Evolutionary conservation across 2,888 invertebrate species (phyloP).

Genomic region (Microplitis manilae): DNA sequence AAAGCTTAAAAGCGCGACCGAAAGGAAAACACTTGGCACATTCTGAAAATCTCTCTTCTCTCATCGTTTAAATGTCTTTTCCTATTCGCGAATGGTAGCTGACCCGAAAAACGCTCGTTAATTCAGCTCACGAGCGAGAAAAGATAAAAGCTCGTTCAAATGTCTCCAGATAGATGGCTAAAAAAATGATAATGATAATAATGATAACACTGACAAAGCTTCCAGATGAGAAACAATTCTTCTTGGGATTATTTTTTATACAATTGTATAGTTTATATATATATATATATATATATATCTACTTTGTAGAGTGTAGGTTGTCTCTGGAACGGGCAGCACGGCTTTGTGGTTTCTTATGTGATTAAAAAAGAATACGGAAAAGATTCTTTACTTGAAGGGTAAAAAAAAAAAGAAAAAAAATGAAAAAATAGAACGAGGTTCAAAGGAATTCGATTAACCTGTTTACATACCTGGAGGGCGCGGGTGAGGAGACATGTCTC

Average conservation of each 20-base stretch:
- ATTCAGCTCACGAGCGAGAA: constrained; percentile 32
- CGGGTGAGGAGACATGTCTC: constrained; percentile 84
- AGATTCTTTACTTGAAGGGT: not conserved
- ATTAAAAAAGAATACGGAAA: not conserved
- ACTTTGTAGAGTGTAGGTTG: not conserved
- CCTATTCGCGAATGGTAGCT: constrained; percentile 54
- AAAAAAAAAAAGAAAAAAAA: not conserved
- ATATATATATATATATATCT: constrained; percentile 1
- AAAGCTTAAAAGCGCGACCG: constrained; percentile 31
- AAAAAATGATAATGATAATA: not conserved
- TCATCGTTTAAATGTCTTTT: constrained; percentile 40
- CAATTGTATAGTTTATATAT: not conserved
- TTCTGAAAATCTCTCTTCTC: constrained; percentile 29
- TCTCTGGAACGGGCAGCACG: not conserved
- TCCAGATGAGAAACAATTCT: not conserved
- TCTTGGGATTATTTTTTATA: not conserved
- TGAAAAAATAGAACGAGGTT: constrained; percentile 3
- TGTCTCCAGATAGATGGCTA: constrained; percentile 13
- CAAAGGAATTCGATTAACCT: constrained; percentile 19
- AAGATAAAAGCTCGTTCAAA: constrained; percentile 31
- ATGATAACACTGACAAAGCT: constrained; percentile 3
- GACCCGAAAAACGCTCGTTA: constrained; percentile 58
- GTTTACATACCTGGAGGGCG: constrained; percentile 81
- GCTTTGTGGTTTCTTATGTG: not conserved
- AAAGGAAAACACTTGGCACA: constrained; percentile 37